Evolutionary conservation across 2,113 vertebrate species (phyloP), one percentile per base, ranked within the genome.

Genomic region (Ophthalmolycus amberensis): DNA sequence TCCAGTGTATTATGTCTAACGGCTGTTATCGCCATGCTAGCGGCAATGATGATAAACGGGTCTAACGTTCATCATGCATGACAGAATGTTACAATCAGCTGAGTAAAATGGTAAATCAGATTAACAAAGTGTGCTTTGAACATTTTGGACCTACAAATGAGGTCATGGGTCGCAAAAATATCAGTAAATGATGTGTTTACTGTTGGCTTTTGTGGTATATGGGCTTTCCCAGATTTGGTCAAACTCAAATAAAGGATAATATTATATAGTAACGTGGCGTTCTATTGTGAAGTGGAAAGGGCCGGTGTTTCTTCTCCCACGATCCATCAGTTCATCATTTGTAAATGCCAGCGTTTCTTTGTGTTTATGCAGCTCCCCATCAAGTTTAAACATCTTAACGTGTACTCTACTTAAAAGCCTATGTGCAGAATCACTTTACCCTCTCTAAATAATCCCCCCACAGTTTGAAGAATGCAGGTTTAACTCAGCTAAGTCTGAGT

Each of bases 381-480:
- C 2, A 48, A 16, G 9, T 76, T 64, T 73, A 84, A 82, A 84
- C 81, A 79, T 29, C 9, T 32, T 58, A 29, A 71, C 40, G 20
- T 65, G 46, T 62, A 0, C 0, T 48, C 37, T 38, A 22, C 37
- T 67, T 79, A 62, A 58, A 75, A 59, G 64, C 37, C 50, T 0
- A 16, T 1, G 2, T 63, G 27, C 14, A 8, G 20, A 68, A 48
- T 73, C 37, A 62, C 6, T 74, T 40, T 32, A 68, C 70, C 69
- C 4, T 56, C 68, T 80, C 9, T 64, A 44, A 80, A 78, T 63
- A 42, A 80, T 15, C 71, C 60, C 5, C 22, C 54, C 1, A 15
- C n/a, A 32, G 50, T 77, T 37, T 50, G 60, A 77, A 32, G 50
- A 25, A 63, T 59, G 37, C 37, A n/a, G 8, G 44, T 64, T 66